Evolutionary conservation across 2,113 vertebrate genomes (phyloP), one percentile per base, ranked within the genome.

Genomic region (Platycercus adscitus): DNA sequence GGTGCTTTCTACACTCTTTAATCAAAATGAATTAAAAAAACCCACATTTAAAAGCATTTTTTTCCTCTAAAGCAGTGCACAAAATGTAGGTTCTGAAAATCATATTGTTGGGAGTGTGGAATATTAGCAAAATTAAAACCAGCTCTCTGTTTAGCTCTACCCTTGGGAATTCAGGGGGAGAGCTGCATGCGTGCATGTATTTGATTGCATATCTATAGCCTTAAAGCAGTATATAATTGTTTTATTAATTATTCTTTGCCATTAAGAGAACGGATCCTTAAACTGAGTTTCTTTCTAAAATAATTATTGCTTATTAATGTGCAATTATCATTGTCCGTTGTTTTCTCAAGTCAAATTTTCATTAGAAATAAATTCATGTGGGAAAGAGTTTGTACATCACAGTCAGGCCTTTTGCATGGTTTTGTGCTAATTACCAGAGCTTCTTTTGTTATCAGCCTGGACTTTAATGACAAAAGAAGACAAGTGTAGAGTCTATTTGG

Each of bases 391-490:
- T 63, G 63, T 72, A 28, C 91, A 84, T 69, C 41, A n/a, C 35
- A 78, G 28, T 47, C 52, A 92, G 73, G 84, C n/a, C 86, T 83
- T 68, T 93, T 88, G 44, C 75, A 75, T 28, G 68, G 69, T 79
- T 96, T 68, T 96, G 20, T 89, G 92, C 63, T 97, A 96, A 97
- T 97, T 96, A 86, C 64, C 75, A 60, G 52, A 96, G 41, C 26
- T 94, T 66, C 91, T 73, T 96, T 93, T 77, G 70, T 96, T 95
- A 95, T 86, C 93, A 86, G 70, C 21, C 41, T 77, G 39, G 46
- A 72, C 52, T 56, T 96, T 92, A 96, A 94, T 91, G 95, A 97
- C 84, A 96, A 97, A 97, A 77, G 83, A 97, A 93, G 86, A 97
- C 72, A 96, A 96, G 60, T 77, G 73, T 92, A 75, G 76, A 96